phyloP scores from a whole-genome alignment of 2,888 invertebrate genomes.

The Acanthosepion lycidas region DNA sequence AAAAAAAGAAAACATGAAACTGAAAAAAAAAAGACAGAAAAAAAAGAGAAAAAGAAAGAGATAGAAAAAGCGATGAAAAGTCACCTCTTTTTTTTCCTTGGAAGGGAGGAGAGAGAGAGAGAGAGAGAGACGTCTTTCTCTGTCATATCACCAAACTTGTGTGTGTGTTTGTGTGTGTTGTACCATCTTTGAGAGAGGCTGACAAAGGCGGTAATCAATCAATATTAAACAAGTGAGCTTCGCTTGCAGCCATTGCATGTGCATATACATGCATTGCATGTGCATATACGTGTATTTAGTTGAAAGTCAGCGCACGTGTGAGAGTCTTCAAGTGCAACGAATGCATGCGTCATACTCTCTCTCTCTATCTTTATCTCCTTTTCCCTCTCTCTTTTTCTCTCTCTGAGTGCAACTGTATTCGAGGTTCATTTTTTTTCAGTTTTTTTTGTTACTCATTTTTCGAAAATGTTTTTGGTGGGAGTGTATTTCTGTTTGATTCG shows the following conservation, averaged over 20 bases:
- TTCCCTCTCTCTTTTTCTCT: not conserved
- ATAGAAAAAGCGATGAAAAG: not conserved
- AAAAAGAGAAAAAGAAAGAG: not conserved
- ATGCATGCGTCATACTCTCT: not conserved
- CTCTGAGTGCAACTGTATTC: not conserved
- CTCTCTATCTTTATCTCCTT: too few relatives aligned
- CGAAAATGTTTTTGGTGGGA: too few relatives aligned
- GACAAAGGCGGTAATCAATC: not conserved
- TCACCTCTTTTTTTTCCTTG: not conserved
- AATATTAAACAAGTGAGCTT: not conserved
- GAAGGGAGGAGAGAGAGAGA: not conserved
- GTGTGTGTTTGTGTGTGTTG: not conserved
- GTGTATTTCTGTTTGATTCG: too few relatives aligned
- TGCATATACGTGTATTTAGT: not conserved
- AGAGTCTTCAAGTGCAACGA: not conserved
- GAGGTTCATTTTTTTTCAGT: not conserved
- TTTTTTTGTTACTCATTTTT: not conserved
- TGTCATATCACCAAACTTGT: not conserved
- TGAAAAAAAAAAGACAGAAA: too few relatives aligned
- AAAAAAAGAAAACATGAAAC: not conserved
- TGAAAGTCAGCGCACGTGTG: constrained; percentile 4
- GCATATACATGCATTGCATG: not conserved
- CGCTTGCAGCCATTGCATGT: not conserved
- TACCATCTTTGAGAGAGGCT: too few relatives aligned
- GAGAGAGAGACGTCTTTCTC: not conserved